Conservation (phyloP, 2,113 vertebrate species). For the Microtus richardsoni region DNA sequence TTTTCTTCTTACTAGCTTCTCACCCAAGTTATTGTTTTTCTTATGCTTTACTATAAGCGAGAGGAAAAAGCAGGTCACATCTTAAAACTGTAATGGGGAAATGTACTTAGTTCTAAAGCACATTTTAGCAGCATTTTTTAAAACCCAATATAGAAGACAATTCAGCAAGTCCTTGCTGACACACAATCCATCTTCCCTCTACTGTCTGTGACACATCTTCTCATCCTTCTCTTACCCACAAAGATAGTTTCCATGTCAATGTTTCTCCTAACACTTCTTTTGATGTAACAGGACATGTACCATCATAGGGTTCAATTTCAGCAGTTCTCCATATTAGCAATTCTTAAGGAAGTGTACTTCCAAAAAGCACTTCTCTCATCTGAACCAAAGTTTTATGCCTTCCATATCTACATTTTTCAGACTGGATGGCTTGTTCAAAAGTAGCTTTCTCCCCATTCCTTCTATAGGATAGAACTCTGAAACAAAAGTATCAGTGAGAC, state of each 20-base stretch:
- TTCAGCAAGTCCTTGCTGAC: background rate
- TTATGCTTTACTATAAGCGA: background rate
- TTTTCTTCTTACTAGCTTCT: background rate
- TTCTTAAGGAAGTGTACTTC: background rate
- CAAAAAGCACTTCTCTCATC: background rate
- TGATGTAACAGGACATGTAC: background rate
- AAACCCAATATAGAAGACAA: background rate
- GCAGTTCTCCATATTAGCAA: background rate
- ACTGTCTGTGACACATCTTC: background rate
- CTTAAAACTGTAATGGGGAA: too few species aligned
- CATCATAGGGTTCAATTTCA: background rate
- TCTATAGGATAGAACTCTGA: background rate
- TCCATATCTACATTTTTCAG: background rate
- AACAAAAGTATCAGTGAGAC: background rate
- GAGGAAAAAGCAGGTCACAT: background rate
- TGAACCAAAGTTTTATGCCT: background rate
- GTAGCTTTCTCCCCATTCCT: background rate
- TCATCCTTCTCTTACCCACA: background rate
- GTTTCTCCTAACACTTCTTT: background rate
- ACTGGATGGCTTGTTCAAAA: background rate
- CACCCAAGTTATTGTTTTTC: background rate
- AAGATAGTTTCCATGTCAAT: accelerated
- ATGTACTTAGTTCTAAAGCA: background rate
- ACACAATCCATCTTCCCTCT: background rate
- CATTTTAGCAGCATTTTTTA: background rate